Evolutionary conservation across 2,888 invertebrate species (phyloP).

Genomic region (Eupithecia exiguata): DNA sequence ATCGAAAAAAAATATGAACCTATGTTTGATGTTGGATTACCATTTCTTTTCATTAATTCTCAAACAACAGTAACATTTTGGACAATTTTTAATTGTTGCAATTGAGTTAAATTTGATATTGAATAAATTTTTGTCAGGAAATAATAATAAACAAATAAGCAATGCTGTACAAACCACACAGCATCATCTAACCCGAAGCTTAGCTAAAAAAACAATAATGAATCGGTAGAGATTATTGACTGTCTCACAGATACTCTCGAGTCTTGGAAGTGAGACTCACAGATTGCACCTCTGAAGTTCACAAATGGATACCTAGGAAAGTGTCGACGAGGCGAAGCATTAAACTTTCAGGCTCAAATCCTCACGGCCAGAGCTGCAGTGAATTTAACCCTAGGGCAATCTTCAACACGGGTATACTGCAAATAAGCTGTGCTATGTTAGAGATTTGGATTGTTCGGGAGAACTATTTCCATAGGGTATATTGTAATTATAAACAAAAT

Average conservation of each 20-base stretch:
- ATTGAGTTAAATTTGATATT: no score
- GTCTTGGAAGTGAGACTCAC: neutral
- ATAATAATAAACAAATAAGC: no score
- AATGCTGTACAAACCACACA: no score
- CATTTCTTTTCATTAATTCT: no score
- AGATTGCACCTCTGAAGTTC: slow-evolving; percentile 3
- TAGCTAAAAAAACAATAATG: no score
- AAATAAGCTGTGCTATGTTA: neutral
- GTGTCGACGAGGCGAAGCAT: slow-evolving; percentile 22
- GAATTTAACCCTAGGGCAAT: slow-evolving; percentile 7
- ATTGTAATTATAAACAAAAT: no score
- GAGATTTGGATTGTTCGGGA: neutral
- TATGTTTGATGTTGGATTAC: no score
- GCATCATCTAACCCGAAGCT: no score
- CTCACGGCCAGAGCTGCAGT: slow-evolving; percentile 26
- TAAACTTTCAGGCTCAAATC: slow-evolving; percentile 33
- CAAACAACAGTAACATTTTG: no score
- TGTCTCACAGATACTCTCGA: neutral
- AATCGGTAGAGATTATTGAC: neutral
- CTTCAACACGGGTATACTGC: slow-evolving; percentile 6
- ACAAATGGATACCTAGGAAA: slow-evolving; percentile 14
- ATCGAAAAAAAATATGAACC: no score
- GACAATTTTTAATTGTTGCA: no score
- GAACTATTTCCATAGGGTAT: neutral
- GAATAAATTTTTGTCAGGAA: no score